phyloP scores from a whole-genome alignment of 2,797 vertebrate species.

The Malacoctenus gilli region DNA sequence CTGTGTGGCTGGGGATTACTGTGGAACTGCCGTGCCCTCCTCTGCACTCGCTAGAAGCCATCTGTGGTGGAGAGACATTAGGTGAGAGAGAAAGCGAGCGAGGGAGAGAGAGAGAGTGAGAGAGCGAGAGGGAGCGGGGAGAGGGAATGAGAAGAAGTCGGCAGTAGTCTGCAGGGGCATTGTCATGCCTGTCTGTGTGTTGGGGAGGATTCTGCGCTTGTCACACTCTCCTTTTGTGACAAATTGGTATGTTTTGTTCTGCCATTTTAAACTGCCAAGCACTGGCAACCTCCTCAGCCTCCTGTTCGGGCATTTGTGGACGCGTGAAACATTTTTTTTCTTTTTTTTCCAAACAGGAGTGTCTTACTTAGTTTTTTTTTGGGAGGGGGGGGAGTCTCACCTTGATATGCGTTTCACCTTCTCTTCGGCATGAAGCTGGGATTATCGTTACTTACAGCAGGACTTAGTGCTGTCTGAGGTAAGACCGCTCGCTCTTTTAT shows the following conservation, averaged over 20 bases:
- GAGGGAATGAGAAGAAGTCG: conserved; percentile 59
- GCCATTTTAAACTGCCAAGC: conserved; percentile 64
- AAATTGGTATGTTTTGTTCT: conserved; percentile 75
- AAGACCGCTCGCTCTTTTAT: conserved; percentile 52
- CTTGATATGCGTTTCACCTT: conserved; percentile 55
- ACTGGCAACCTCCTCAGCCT: conserved; percentile 58
- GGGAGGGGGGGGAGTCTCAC: conserved; percentile 46
- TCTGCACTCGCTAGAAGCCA: conserved; percentile 78
- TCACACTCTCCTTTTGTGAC: conserved; percentile 73
- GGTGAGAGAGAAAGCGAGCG: conserved; percentile 42
- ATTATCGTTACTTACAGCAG: conserved; percentile 49
- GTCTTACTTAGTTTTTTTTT: conserved; percentile 40
- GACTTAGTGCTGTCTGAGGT: conserved; percentile 60
- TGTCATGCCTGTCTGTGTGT: conserved; percentile 78
- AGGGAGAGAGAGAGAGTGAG: conserved; percentile 43
- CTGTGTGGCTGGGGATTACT: conserved; percentile 83
- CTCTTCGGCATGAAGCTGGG: conserved; percentile 35
- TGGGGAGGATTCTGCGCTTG: conserved; percentile 72
- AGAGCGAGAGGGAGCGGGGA: conserved; percentile 26
- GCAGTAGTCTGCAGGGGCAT: conserved; percentile 75
- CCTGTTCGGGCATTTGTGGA: conserved; percentile 68
- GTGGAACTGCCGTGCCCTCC: conserved; percentile 75
- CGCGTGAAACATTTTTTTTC: conserved; percentile 59
- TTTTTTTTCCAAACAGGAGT: conserved; percentile 40
- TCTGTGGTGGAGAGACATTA: conserved; percentile 75